Conservation (phyloP, 1,140 invertebrate genomes). For the Drosophila kanapiae region DNA sequence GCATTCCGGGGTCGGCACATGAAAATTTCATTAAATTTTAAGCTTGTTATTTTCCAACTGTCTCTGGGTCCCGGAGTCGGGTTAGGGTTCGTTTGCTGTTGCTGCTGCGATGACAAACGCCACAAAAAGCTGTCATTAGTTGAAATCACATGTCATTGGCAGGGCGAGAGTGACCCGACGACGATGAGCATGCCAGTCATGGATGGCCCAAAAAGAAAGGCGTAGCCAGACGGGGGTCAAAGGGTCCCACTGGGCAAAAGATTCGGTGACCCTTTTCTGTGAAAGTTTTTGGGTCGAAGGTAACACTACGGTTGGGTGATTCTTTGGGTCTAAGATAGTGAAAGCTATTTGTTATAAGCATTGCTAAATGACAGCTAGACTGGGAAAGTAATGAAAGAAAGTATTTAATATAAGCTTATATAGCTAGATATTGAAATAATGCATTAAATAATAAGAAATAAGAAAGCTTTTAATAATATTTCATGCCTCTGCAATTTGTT, state of each 20-base stretch:
- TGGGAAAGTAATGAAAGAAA: neutral
- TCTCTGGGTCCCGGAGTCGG: slow-evolving; percentile 1
- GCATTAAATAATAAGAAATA: too few species aligned
- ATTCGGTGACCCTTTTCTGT: slow-evolving; percentile 5
- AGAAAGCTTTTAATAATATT: neutral
- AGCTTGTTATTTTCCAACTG: slow-evolving; percentile 51
- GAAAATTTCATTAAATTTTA: slow-evolving; percentile 74
- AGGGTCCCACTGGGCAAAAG: slow-evolving; percentile 6
- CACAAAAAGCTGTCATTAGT: slow-evolving; percentile 76
- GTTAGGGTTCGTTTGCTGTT: slow-evolving; percentile 21
- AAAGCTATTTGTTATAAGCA: slow-evolving; percentile 5
- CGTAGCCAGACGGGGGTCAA: slow-evolving; percentile 15
- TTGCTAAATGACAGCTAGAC: slow-evolving; percentile 1
- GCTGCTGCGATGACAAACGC: slow-evolving; percentile 39
- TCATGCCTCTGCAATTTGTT: neutral
- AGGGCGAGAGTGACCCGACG: slow-evolving; percentile 61
- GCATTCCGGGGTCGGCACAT: slow-evolving; percentile 25
- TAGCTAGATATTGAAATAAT: neutral
- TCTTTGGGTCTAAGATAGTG: neutral
- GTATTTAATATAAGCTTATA: neutral
- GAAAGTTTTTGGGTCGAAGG: slow-evolving; percentile 23
- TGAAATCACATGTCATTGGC: slow-evolving; percentile 80
- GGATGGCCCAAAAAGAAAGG: slow-evolving; percentile 31
- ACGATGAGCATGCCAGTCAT: slow-evolving; percentile 16
- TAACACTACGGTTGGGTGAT: slow-evolving; percentile 1